phyloP scores from a whole-genome alignment of 2,888 invertebrate species.

The Lypha dubia region DNA sequence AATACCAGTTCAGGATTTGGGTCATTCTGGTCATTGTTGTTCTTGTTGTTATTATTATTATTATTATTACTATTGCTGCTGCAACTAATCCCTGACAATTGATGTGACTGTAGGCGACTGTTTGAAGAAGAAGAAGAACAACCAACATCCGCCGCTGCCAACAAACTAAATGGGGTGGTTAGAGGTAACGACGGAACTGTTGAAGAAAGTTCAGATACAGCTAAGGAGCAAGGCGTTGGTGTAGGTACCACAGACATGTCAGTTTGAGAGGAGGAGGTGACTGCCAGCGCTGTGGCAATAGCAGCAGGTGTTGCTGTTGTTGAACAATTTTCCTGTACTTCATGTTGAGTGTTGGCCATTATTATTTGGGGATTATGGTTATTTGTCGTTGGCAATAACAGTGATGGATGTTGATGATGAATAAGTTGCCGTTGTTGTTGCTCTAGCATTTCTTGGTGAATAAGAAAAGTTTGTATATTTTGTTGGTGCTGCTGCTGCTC shows the following conservation, averaged over 20 bases:
- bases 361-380: conserved; percentile 67
- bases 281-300: background rate
- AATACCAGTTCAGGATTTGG: conserved; percentile 93
- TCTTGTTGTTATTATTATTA: conserved; percentile 44
- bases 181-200: conserved; percentile 28
- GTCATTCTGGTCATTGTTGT: conserved; percentile 82
- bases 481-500: conserved; percentile 56
- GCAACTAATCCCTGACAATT: conserved; percentile 65
- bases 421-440: conserved; percentile 59
- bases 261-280: conserved; percentile 31
- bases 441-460: conserved; percentile 71
- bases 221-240: conserved; percentile 45
- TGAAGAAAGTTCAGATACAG: conserved; percentile 15
- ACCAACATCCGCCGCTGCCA: conserved; percentile 33
- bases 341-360: conserved; percentile 56
- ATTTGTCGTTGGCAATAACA: conserved; percentile 70
- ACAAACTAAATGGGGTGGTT: conserved; percentile 17
- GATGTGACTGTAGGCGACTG: conserved; percentile 65
- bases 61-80: conserved; percentile 54
- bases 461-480: conserved; percentile 77
- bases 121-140: conserved; percentile 44
- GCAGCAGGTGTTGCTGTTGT: conserved; percentile 24
- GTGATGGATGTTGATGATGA: conserved; percentile 60
- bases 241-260: conserved; percentile 40
- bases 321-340: conserved; percentile 49